Evolutionary conservation across 1,140 invertebrate species (phyloP).

Genomic region (Habropoda laboriosa): DNA sequence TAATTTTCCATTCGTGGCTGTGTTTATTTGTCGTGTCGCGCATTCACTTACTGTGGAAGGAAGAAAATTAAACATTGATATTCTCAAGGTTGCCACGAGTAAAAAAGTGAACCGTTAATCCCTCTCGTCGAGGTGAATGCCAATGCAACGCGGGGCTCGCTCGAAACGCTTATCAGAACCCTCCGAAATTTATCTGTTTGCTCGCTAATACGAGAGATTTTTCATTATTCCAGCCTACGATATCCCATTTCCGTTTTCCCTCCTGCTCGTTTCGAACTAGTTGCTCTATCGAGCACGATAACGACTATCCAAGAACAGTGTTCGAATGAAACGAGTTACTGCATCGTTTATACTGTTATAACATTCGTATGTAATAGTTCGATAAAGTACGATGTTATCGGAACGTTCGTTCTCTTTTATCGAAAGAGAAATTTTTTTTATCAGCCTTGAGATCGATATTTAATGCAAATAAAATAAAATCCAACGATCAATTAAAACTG

Average conservation of each 20-base stretch:
- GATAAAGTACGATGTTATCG: background rate
- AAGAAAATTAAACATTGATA: background rate
- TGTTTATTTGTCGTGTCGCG: background rate
- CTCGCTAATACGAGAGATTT: background rate
- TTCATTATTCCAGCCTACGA: background rate
- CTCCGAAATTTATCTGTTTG: background rate
- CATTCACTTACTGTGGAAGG: background rate
- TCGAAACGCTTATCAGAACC: background rate
- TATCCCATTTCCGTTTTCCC: background rate
- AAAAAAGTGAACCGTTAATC: constrained; percentile 9
- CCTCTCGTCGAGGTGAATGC: background rate
- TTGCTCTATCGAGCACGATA: background rate
- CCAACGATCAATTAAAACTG: background rate
- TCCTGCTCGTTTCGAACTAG: rapidly evolving
- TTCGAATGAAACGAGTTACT: background rate
- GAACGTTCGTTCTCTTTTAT: background rate
- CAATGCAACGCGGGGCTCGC: background rate
- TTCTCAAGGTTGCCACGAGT: background rate
- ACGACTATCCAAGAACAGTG: background rate
- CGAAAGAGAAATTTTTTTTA: background rate
- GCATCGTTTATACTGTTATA: background rate
- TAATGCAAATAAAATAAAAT: background rate
- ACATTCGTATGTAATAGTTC: background rate
- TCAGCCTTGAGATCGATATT: background rate
- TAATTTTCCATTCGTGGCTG: no score